Percentiles rank a stretch among this genome's conserved stretches.
These are phyloP conservation scores for Xiphophorus couchianus DNA, from an alignment of 2,113 vertebrate species.

Conservation along the genomic window DNA sequence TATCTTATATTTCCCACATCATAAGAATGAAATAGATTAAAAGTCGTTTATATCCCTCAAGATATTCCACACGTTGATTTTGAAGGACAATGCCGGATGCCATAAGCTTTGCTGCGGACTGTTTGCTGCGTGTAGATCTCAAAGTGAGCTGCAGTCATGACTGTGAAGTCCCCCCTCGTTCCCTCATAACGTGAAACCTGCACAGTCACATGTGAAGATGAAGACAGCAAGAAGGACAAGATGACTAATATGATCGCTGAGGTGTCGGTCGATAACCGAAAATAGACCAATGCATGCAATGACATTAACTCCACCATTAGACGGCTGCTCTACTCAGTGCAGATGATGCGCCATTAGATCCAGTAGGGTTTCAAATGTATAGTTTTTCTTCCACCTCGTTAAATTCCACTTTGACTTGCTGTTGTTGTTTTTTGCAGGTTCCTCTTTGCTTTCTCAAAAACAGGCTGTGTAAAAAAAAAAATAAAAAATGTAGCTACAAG, in stretches of 20 bases:
- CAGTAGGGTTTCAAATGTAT: no score
- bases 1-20: no score
- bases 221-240: not conserved
- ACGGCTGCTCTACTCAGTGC: not conserved
- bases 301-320: not conserved
- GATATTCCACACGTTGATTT: not conserved
- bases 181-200: not conserved
- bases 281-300: not conserved
- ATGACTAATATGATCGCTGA: not conserved
- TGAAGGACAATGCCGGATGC: not conserved
- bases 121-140: not conserved
- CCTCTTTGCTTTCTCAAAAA: not conserved
- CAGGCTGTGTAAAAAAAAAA: not conserved
- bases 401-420: no score
- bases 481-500: not conserved
- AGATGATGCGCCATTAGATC: no score
- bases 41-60: not conserved
- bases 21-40: no score
- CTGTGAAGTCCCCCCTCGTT: conserved; percentile 1
- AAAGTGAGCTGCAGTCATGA: conserved; percentile 1
- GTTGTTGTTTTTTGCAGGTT: no score
- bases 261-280: not conserved
- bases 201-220: conserved; percentile 2
- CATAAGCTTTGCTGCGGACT: not conserved
- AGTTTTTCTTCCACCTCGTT: no score